Evolutionary conservation across 2,113 vertebrate genomes (phyloP).

Genomic region (Origma solitaria): DNA sequence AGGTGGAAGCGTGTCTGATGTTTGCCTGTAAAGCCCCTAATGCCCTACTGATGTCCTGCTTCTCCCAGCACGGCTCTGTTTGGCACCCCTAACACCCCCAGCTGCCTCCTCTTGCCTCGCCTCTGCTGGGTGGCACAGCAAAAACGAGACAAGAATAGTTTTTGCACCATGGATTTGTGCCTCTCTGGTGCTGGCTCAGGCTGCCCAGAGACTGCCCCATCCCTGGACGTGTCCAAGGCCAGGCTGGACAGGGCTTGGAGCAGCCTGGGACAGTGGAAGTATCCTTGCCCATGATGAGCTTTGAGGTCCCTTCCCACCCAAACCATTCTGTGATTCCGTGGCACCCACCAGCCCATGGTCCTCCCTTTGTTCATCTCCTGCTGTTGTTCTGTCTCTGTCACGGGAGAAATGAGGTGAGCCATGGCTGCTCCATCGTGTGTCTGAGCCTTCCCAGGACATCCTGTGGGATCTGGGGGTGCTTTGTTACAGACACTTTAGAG

Average conservation of each 20-base stretch:
- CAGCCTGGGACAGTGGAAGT: rapidly evolving
- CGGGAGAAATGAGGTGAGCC: not conserved
- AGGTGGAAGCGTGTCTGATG: not conserved
- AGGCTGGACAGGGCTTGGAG: not conserved
- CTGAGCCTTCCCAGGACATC: not conserved
- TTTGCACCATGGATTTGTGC: not conserved
- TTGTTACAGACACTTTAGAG: not conserved
- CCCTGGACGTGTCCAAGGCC: not conserved
- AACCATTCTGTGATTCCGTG: not conserved
- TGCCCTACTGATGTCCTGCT: not conserved
- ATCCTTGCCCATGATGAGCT: not conserved
- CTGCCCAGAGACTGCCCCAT: not conserved
- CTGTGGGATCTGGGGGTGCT: not conserved
- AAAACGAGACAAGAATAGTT: not conserved
- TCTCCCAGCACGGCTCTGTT: not conserved
- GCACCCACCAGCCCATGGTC: not conserved
- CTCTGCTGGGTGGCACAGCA: not conserved
- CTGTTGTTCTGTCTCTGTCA: not conserved
- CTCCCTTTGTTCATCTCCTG: not conserved
- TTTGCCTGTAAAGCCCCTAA: not conserved
- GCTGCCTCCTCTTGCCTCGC: not conserved
- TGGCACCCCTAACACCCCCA: not conserved
- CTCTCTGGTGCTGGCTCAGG: not conserved
- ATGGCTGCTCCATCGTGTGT: rapidly evolving
- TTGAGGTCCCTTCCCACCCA: not conserved